Evolutionary conservation across 2,113 vertebrate species (phyloP), one percentile per base, ranked within the genome.

Genomic region (Romanogobio albipinnatus): DNA sequence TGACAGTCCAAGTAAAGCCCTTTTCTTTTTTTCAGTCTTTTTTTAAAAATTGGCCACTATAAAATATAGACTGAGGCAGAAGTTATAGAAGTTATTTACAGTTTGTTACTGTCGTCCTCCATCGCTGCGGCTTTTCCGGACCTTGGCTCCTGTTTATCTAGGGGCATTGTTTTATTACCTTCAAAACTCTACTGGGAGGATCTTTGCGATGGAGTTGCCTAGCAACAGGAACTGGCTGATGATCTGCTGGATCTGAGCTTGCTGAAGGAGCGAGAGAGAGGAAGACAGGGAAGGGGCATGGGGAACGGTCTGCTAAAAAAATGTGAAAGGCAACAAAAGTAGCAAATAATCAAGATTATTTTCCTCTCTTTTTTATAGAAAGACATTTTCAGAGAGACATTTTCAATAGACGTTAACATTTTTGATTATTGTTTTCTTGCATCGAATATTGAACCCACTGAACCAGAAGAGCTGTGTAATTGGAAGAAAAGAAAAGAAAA

Each of bases 111-210:
- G 58, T 80, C 24, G 56, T 68, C 58, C 81, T 80, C 58, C 58
- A 85, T 68, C 84, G 80, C 76, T 75, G 53, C 14, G 59, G 90
- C 86, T 89, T 92, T 88, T 90, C 88, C 85, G 77, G 90, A 92
- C 77, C 92, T 86, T 91, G 89, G 89, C 89, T 61, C 87, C 90
- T 93, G 93, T 94, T 94, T 95, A 93, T 95, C 94, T 95, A 91
- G 89, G 92, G 93, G 92, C 93, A 93, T 94, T 94, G 93, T 95
- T 95, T 95, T 94, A 95, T 95, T 95, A 93, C 93, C 93, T 94
- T 90, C 92, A 89, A 92, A 93, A 93, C 89, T 94, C 93, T 90
- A 83, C 91, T 88, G 93, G 94, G 94, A 89, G 92, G 92, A 94
- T 93, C 91, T 92, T 80, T 94, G 93, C 92, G 87, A 93, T 90